phyloP scores from a whole-genome alignment of 1,140 invertebrate species.

The Ceratoteleas bidentatus region DNA sequence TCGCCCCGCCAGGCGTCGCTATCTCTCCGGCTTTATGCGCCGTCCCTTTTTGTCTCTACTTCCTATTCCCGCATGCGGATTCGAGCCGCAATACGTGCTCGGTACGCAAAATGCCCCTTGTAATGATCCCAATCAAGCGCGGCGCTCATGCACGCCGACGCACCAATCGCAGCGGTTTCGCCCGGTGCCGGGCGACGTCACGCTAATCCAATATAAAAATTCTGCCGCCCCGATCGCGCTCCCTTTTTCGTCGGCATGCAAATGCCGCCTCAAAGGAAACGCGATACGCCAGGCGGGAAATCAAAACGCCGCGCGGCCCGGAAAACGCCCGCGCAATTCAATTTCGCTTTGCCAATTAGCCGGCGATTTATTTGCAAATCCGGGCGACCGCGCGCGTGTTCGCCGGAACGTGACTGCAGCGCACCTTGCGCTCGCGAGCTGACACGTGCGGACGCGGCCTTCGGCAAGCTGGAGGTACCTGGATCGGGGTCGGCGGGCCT shows the following conservation, averaged over 20 bases:
- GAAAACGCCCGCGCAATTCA: no score
- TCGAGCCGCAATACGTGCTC: slow-evolving; percentile 73
- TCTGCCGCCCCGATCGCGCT: slow-evolving; percentile 39
- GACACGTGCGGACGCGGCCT: slow-evolving; percentile 64
- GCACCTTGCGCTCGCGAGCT: no score
- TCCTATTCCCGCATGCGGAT: slow-evolving; percentile 74
- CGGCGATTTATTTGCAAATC: slow-evolving; percentile 28
- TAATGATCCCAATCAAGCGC: slow-evolving; percentile 78
- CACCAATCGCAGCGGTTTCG: slow-evolving; percentile 72
- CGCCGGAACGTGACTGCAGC: no score
- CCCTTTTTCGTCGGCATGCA: not conserved
- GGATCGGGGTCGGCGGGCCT: slow-evolving; percentile 67
- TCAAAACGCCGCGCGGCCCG: slow-evolving; percentile 16
- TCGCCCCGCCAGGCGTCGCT: no score
- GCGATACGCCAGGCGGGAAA: slow-evolving; percentile 28
- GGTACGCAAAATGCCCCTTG: slow-evolving; percentile 76
- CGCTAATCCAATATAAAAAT: slow-evolving; percentile 64
- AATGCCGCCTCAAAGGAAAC: slow-evolving; percentile 24
- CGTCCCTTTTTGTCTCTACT: slow-evolving; percentile 52
- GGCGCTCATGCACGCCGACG: slow-evolving; percentile 66
- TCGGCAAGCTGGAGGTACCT: slow-evolving; percentile 69
- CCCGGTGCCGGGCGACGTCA: slow-evolving; percentile 56
- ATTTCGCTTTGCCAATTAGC: slow-evolving; percentile 25
- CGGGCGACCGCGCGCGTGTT: no score
- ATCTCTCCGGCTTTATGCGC: slow-evolving; percentile 47